These are phyloP conservation scores for Sylvilagus floridanus DNA, from an alignment of 2,797 vertebrate genomes.

Conservation along the genomic window DNA sequence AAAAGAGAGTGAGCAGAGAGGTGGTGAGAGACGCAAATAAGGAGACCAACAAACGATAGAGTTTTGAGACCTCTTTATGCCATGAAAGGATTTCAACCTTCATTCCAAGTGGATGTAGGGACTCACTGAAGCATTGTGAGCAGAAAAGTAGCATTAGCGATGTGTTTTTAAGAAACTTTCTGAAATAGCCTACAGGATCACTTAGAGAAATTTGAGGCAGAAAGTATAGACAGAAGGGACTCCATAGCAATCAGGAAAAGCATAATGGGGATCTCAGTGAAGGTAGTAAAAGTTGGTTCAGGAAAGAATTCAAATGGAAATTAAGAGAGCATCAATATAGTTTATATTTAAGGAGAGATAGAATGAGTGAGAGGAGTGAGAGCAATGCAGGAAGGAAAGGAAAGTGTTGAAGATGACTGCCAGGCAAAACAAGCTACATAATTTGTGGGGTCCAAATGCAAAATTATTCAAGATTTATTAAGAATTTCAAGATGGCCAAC, in stretches of 20 bases:
- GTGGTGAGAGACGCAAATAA: neutral
- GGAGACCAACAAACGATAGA: neutral
- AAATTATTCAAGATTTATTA: neutral
- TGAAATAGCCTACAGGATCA: neutral
- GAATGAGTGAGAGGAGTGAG: neutral
- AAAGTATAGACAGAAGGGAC: neutral
- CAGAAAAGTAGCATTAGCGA: neutral
- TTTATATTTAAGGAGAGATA: neutral
- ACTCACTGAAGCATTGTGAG: neutral
- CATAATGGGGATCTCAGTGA: neutral
- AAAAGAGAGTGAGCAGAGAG: neutral
- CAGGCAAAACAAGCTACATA: neutral
- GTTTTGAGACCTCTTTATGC: neutral
- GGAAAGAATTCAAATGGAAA: neutral
- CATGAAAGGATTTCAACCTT: neutral
- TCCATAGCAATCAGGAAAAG: neutral
- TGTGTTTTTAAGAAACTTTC: neutral
- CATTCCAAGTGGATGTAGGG: neutral
- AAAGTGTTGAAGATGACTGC: neutral
- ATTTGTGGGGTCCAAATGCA: neutral
- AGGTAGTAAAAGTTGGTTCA: neutral
- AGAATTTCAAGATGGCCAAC: neutral
- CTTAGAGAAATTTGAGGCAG: neutral
- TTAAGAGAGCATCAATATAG: neutral
- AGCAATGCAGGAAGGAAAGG: neutral